A percentile compares a stretch with the other conserved stretches of the same genome.
phyloP scores from a whole-genome alignment of 2,888 invertebrate genomes.

The Nomada flava region DNA sequence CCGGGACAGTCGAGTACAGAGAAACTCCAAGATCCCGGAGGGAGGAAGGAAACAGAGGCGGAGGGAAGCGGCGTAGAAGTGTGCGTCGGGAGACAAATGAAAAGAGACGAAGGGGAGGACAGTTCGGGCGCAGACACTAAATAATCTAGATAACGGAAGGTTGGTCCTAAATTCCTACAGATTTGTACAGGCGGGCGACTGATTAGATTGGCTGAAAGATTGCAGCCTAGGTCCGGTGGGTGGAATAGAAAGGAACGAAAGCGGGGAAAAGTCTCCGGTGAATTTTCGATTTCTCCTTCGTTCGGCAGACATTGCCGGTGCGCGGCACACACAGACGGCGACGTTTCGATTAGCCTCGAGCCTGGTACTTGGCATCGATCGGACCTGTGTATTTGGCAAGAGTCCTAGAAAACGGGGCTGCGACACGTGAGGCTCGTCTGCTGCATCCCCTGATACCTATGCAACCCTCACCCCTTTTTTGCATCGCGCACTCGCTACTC shows the following conservation, averaged over 20 bases:
- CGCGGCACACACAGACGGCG: slow-evolving; percentile 59
- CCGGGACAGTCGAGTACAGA: slow-evolving; percentile 22
- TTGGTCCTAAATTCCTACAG: slow-evolving; percentile 74
- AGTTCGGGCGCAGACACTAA: slow-evolving; percentile 71
- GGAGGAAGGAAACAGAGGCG: slow-evolving; percentile 6
- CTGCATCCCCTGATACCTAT: slow-evolving; percentile 41
- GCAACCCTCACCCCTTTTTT: background rate
- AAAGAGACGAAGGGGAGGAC: slow-evolving; percentile 44
- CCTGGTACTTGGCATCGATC: slow-evolving; percentile 61
- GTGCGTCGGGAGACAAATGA: slow-evolving; percentile 2
- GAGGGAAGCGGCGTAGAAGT: slow-evolving; percentile 22
- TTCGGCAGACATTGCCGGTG: slow-evolving; percentile 18
- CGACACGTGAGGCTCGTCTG: slow-evolving; percentile 65
- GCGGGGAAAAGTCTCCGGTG: slow-evolving; percentile 32
- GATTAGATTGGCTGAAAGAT: slow-evolving; percentile 72
- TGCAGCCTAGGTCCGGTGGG: slow-evolving; percentile 43
- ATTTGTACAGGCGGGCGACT: slow-evolving; percentile 74
- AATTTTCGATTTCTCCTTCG: slow-evolving; percentile 61
- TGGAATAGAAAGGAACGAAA: background rate
- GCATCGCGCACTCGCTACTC: slow-evolving; percentile 3
- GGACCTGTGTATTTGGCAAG: slow-evolving; percentile 62
- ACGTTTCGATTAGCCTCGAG: slow-evolving; percentile 68
- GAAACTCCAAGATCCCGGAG: slow-evolving; percentile 20
- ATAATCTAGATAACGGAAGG: slow-evolving; percentile 77
- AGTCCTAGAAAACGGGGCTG: slow-evolving; percentile 68